A percentile compares a stretch with the other conserved stretches of the same genome.
Conservation (phyloP, 2,797 vertebrate genomes). For the Betta splendens region DNA sequence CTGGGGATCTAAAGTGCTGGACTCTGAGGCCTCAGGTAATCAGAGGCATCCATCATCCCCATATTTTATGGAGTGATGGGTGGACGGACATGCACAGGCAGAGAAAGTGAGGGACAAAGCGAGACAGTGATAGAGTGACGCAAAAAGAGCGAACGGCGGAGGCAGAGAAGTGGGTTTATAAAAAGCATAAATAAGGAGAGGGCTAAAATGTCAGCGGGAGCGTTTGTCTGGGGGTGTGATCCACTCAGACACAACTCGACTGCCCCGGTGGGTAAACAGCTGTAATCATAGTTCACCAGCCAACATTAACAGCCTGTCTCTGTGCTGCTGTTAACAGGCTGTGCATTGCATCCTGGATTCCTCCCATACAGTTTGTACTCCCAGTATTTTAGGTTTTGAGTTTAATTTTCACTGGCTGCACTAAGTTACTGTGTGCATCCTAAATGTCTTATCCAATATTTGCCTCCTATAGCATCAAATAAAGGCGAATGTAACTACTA, state of each 20-base stretch:
- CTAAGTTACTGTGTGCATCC: no score
- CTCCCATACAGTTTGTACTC: no score
- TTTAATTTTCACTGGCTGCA: no score
- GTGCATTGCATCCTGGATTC: conserved; percentile 30
- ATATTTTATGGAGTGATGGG: conserved; percentile 50
- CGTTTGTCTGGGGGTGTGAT: conserved; percentile 68
- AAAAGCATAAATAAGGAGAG: conserved; percentile 65
- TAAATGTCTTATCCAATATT: no score
- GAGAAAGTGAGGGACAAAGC: conserved; percentile 34
- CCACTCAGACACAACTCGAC: conserved; percentile 53
- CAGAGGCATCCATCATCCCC: conserved; percentile 63
- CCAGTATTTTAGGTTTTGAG: no score
- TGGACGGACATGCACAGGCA: conserved; percentile 24
- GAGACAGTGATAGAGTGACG: conserved; percentile 52
- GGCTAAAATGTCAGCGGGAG: conserved; percentile 65
- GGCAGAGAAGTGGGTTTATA: conserved; percentile 64
- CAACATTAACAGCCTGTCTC: conserved; percentile 50
- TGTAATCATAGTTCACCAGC: conserved; percentile 60
- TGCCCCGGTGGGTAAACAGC: conserved; percentile 58
- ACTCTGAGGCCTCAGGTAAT: conserved; percentile 56
- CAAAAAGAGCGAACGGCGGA: conserved; percentile 46
- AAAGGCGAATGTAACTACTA: no score
- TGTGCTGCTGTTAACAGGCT: conserved; percentile 38
- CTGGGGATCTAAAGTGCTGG: conserved; percentile 47
- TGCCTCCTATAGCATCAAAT: no score